A percentile compares a stretch with the other conserved stretches of the same genome.
phyloP scores from a whole-genome alignment of 92 coral and sea anemone genomes.

The Anthopleura xanthogrammica region DNA sequence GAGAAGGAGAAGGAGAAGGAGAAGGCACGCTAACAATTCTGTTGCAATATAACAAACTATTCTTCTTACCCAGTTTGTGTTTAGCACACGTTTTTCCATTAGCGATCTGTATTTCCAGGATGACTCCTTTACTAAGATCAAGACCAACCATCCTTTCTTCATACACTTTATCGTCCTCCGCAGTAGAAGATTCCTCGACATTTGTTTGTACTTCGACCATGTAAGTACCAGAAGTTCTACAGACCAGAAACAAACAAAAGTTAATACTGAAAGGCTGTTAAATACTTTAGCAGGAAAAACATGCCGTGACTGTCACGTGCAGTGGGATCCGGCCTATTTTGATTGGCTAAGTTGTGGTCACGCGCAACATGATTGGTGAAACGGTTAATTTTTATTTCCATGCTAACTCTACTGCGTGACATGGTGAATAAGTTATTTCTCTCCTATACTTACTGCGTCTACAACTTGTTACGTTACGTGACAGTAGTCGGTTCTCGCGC shows the following conservation, averaged over 20 bases:
- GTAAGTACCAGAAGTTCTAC: conserved; percentile 79
- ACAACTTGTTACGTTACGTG: not conserved
- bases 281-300: too few species aligned
- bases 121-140: conserved; percentile 84
- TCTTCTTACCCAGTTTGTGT: conserved; percentile 65
- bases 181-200: conserved; percentile 11
- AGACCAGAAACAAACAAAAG: not conserved
- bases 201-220: conserved; percentile 75
- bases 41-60: not conserved
- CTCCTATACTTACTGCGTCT: too few species aligned
- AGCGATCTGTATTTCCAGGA: conserved; percentile 79
- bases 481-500: not conserved
- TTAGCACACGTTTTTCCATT: conserved; percentile 81
- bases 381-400: too few species aligned
- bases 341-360: too few species aligned
- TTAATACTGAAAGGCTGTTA: not conserved
- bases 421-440: too few species aligned
- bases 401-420: too few species aligned
- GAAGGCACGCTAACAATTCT: not conserved
- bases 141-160: conserved; percentile 97
- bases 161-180: conserved; percentile 16
- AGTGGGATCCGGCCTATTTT: too few species aligned
- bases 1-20: not conserved
- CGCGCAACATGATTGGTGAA: too few species aligned
- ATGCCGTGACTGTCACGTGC: too few species aligned